Evolutionary conservation across 2,113 vertebrate genomes (phyloP).

Genomic region (Rostratula benghalensis): DNA sequence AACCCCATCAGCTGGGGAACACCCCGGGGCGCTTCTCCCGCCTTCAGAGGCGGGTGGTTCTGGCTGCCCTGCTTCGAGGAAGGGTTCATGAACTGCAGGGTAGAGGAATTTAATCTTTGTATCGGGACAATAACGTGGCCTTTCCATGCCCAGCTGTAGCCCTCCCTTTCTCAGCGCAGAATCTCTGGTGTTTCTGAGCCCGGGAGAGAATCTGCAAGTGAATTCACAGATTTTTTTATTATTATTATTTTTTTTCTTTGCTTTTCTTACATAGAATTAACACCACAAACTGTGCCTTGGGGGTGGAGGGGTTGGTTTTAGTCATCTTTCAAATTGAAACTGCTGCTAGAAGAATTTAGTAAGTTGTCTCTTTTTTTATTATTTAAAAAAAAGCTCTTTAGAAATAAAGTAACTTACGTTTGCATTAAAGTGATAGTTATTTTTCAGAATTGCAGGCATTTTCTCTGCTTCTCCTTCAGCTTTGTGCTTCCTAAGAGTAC

Average conservation of each 20-base stretch:
- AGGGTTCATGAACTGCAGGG: neutral
- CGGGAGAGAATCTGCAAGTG: neutral
- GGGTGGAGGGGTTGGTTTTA: neutral
- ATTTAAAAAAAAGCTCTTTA: neutral
- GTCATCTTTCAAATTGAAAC: neutral
- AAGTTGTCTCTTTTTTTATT: no score
- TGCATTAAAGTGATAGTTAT: neutral
- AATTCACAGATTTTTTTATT: neutral
- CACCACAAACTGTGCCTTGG: neutral
- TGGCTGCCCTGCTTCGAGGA: neutral
- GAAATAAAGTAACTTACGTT: neutral
- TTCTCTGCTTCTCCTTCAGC: neutral
- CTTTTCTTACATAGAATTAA: neutral
- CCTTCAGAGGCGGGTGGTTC: neutral
- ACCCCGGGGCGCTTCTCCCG: neutral
- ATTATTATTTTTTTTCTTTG: neutral
- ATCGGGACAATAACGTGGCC: neutral
- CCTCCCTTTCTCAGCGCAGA: neutral
- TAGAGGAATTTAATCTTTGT: neutral
- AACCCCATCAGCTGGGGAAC: neutral
- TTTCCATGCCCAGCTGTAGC: neutral
- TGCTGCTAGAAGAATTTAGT: neutral
- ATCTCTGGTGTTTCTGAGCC: neutral
- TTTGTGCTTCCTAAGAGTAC: neutral
- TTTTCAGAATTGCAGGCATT: neutral